Base-by-base conservation (phyloP, 2,888 invertebrate species). In the Tenthredo scrophulariae region DNA sequence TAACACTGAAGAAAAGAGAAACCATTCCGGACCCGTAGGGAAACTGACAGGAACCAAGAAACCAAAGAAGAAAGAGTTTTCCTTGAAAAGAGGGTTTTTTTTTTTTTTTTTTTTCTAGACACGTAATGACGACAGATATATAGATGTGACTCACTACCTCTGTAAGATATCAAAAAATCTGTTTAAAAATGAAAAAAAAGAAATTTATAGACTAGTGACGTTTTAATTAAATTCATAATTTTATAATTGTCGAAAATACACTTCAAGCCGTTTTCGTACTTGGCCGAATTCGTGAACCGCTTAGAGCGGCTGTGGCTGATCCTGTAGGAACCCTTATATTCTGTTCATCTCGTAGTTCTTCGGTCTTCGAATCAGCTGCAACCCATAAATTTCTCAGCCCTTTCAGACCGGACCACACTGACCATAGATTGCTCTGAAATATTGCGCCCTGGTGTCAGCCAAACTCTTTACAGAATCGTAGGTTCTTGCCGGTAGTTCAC, bases 321-420 rank as follows among this genome's bases (percentile, higher is more conserved):
- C 37, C 22, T 22, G n/a, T 40, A 10, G 40, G 13, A 22, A 37
- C 80, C 62, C 80, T 62, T 80, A 77, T 40, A 46, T 70, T 67
- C 50, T 5, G 46, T 83, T 18, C 43, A 83, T 83, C 83, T 83
- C 29, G 29, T n/a, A 65, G 84, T 84, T 77, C 29, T 37, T 75
- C 40, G 58, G 40, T 33, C 29, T 67, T 79, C 33, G 74, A 88
- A 89, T 90, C 90, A 90, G 90, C 90, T 90, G 89, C 90, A 88
- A 84, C 87, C 89, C 89, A 90, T 90, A 90, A 90, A 90, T 90
- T 88, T 89, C 86, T 85, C 86, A 88, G 89, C 90, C 89, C 89
- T 89, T 89, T 89, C 86, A 85, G 62, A 82, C 74, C 54, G 84
- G 84, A 82, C 87, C 85, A 85, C 83, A 86, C 86, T 86, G 86